Percentiles rank a stretch among this genome's conserved stretches.
Evolutionary conservation across 2,797 vertebrate species (phyloP).

Genomic region (Cryptoprocta ferox): DNA sequence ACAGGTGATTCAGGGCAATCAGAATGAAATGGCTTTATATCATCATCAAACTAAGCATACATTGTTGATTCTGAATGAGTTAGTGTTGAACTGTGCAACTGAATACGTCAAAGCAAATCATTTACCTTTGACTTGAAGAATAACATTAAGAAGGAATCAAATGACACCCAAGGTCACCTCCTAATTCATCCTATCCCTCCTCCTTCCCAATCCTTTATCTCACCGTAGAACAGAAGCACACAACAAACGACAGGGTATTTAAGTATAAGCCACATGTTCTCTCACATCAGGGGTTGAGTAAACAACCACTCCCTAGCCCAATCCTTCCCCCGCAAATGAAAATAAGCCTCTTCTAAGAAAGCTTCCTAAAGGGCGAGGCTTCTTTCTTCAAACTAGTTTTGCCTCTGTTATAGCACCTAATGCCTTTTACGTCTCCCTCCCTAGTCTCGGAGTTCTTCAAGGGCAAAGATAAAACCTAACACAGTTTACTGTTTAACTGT

Average conservation of each 20-base stretch:
- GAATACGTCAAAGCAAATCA: slow-evolving; percentile 30
- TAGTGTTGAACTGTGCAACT: background rate
- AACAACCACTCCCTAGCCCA: background rate
- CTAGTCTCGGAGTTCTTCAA: background rate
- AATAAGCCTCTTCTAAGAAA: background rate
- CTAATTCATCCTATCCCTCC: slow-evolving; percentile 1
- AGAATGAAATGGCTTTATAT: background rate
- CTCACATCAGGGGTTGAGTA: background rate
- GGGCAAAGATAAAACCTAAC: background rate
- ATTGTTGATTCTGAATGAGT: background rate
- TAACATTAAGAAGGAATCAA: background rate
- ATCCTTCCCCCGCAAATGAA: background rate
- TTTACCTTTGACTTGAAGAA: background rate
- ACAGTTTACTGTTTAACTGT: background rate
- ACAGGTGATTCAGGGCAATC: background rate
- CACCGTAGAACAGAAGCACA: background rate
- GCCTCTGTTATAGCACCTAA: background rate
- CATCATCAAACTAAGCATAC: slow-evolving; percentile 2
- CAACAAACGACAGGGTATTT: background rate
- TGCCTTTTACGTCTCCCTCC: background rate
- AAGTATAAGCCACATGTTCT: background rate
- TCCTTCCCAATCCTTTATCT: background rate
- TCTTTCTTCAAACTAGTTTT: background rate
- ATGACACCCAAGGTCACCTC: background rate
- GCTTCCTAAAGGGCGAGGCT: background rate